Percentiles rank a stretch among this genome's conserved stretches.
Evolutionary conservation across 1,140 invertebrate genomes (phyloP).

Genomic region (Diabrotica undecimpunctata): DNA sequence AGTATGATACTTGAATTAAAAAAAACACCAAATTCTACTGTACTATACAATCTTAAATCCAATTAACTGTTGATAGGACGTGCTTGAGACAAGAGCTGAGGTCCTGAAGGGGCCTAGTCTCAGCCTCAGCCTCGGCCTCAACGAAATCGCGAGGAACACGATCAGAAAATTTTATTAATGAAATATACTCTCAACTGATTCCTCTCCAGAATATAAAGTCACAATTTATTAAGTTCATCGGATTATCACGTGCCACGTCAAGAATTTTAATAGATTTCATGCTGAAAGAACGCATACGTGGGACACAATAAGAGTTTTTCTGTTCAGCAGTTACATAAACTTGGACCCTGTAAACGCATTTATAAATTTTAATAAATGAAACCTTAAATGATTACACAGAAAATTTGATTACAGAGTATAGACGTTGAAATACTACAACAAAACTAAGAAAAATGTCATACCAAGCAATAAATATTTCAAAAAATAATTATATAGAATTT

Average conservation of each 20-base stretch:
- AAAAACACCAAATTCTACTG: too few species aligned
- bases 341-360: too few species aligned
- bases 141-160: slow-evolving; percentile 28
- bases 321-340: background rate
- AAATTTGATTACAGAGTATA: too few species aligned
- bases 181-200: slow-evolving; percentile 35
- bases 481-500: too few species aligned
- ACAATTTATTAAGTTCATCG: slow-evolving; percentile 32
- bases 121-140: slow-evolving; percentile 4
- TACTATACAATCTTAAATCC: slow-evolving; percentile 14
- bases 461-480: too few species aligned
- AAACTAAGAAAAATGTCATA: too few species aligned
- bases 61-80: slow-evolving; percentile 19
- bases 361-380: too few species aligned
- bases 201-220: slow-evolving; percentile 37
- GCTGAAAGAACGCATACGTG: background rate
- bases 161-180: slow-evolving; percentile 40
- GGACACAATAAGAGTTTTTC: background rate
- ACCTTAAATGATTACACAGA: too few species aligned
- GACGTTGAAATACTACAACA: too few species aligned
- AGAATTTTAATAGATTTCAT: slow-evolving; percentile 20
- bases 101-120: background rate
- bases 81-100: slow-evolving; percentile 1
- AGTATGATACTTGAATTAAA: too few species aligned
- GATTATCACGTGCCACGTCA: slow-evolving; percentile 25